A percentile compares a stretch with the other conserved stretches of the same genome.
These are phyloP conservation scores for Macquaria ambigua DNA, from an alignment of 2,113 vertebrate species.

Conservation along the genomic window DNA sequence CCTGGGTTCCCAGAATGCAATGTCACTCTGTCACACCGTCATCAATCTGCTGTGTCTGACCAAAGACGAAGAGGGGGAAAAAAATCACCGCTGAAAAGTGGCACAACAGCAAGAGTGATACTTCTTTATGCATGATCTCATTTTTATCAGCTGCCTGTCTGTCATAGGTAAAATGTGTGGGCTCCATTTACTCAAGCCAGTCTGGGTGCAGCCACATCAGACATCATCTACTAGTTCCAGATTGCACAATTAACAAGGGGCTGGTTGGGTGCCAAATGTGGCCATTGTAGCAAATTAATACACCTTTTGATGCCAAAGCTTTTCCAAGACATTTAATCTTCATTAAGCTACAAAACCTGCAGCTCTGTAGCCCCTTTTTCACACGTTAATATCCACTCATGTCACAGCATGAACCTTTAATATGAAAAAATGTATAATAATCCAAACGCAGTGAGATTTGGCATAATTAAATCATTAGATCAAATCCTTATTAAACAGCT, in stretches of 20 bases:
- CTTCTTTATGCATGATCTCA: constrained; percentile 61
- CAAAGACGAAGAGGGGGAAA: constrained; percentile 47
- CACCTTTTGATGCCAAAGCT: constrained; percentile 61
- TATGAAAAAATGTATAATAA: background rate
- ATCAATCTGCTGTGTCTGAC: constrained; percentile 77
- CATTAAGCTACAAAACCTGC: constrained; percentile 64
- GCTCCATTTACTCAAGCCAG: constrained; percentile 39
- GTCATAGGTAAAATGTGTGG: constrained; percentile 45
- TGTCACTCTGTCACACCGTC: constrained; percentile 74
- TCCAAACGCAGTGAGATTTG: background rate
- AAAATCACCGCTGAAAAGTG: constrained; percentile 51
- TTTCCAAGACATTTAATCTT: constrained; percentile 71
- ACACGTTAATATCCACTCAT: constrained; percentile 39
- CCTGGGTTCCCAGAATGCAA: constrained; percentile 81
- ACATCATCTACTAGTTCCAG: constrained; percentile 61
- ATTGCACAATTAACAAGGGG: constrained; percentile 71
- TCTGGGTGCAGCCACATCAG: constrained; percentile 34
- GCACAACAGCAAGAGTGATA: constrained; percentile 25
- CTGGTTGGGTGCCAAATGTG: constrained; percentile 67
- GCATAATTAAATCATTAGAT: background rate
- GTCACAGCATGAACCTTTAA: constrained; percentile 1
- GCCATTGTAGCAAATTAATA: constrained; percentile 67
- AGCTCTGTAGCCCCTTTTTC: constrained; percentile 18
- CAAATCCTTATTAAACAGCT: background rate
- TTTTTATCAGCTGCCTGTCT: constrained; percentile 65